These are phyloP conservation scores for Automeris io DNA, from an alignment of 2,888 invertebrate genomes.

Conservation along the genomic window DNA sequence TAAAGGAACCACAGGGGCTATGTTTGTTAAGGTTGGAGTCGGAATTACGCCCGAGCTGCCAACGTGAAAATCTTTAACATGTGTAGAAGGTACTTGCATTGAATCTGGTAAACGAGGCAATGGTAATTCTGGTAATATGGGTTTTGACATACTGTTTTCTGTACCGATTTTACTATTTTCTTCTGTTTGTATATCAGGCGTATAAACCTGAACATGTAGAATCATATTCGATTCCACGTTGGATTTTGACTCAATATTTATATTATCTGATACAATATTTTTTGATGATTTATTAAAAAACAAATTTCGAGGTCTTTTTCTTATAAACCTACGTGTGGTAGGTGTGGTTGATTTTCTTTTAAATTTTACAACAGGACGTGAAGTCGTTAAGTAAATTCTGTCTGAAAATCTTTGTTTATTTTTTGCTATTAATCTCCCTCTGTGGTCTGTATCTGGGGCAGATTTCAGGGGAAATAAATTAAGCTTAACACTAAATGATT, in stretches of 20 bases:
- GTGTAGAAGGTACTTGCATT: slow-evolving; percentile 36
- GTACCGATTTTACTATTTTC: slow-evolving; percentile 13
- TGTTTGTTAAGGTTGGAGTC: slow-evolving; percentile 15
- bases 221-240: slow-evolving; percentile 72
- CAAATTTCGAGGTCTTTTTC: slow-evolving; percentile 31
- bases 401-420: slow-evolving; percentile 25
- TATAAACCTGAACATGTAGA: slow-evolving; percentile 81
- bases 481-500: slow-evolving; percentile 80
- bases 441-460: slow-evolving; percentile 23
- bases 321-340: slow-evolving; percentile 29
- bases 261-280: slow-evolving; percentile 6
- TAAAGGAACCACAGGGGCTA: slow-evolving; percentile 30
- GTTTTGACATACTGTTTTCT: slow-evolving; percentile 19
- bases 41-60: slow-evolving; percentile 64
- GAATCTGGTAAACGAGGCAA: slow-evolving; percentile 28
- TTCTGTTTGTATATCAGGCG: slow-evolving; percentile 30
- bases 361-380: slow-evolving; percentile 50
- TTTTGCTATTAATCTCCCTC: slow-evolving; percentile 28
- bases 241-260: slow-evolving; percentile 16
- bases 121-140: slow-evolving; percentile 19
- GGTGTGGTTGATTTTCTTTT: slow-evolving; percentile 45
- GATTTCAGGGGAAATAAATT: slow-evolving; percentile 78
- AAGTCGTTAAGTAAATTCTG: slow-evolving; percentile 55
- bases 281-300: slow-evolving; percentile 15
- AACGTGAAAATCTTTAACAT: slow-evolving; percentile 57